Conservation (phyloP, 1,140 invertebrate species). For the Doryteuthis pealeii region DNA sequence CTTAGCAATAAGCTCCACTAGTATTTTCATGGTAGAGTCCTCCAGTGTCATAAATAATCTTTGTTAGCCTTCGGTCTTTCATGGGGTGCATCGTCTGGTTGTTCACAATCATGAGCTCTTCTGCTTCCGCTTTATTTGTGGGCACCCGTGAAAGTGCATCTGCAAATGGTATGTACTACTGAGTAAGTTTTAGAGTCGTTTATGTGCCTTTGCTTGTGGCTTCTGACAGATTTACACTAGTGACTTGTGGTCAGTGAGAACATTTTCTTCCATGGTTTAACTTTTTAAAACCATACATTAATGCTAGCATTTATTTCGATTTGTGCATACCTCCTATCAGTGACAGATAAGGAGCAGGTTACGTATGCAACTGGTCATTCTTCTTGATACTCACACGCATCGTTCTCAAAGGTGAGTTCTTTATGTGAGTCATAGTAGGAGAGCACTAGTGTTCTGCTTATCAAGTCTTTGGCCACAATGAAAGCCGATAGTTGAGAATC, state of each 20-base stretch:
- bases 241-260: neutral
- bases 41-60: conserved; percentile 13
- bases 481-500: neutral
- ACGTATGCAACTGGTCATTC: too few relatives aligned
- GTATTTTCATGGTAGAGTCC: conserved; percentile 4
- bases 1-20: conserved; percentile 4
- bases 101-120: neutral
- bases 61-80: neutral
- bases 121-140: neutral
- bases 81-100: neutral
- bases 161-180: conserved; percentile 22
- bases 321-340: conserved; percentile 55
- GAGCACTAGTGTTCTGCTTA: neutral
- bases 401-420: conserved; percentile 37
- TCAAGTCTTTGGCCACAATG: neutral
- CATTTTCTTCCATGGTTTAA: conserved; percentile 26
- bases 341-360: too few relatives aligned
- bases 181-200: conserved; percentile 29
- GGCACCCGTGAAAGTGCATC: conserved; percentile 9
- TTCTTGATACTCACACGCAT: conserved; percentile 54
- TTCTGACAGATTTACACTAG: conserved; percentile 11
- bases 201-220: conserved; percentile 17
- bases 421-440: conserved; percentile 2
- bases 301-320: conserved; percentile 60
- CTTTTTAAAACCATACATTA: conserved; percentile 18